These are phyloP conservation scores for Ictidomys tridecemlineatus DNA, from an alignment of 2,113 vertebrate species.

Conservation along the genomic window DNA sequence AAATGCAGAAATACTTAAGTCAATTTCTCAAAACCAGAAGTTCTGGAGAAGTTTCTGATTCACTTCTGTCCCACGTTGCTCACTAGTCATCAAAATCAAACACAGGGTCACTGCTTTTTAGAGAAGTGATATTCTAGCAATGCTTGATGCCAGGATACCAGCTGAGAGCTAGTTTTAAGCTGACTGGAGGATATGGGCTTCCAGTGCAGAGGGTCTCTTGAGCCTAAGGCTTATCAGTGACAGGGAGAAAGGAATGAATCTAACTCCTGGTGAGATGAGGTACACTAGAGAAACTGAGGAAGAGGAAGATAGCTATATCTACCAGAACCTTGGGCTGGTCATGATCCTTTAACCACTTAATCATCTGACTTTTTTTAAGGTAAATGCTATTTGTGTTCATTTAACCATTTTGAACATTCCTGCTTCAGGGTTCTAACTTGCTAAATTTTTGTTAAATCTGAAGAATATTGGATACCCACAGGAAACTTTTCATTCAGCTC, in stretches of 20 bases:
- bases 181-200: background rate
- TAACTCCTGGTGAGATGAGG: background rate
- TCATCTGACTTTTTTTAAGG: background rate
- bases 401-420: background rate
- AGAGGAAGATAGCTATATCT: background rate
- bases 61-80: background rate
- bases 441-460: background rate
- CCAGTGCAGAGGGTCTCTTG: background rate
- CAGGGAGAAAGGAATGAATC: background rate
- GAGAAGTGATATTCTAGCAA: background rate
- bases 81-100: background rate
- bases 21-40: background rate
- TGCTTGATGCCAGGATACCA: background rate
- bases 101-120: background rate
- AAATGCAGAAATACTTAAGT: slow-evolving; percentile 3
- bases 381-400: slow-evolving; percentile 15
- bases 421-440: background rate
- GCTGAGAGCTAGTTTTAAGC: background rate
- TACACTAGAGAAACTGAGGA: slow-evolving; percentile 2
- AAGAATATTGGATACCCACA: background rate
- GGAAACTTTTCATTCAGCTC: background rate
- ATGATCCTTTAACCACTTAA: background rate
- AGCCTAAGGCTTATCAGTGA: background rate
- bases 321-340: background rate
- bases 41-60: background rate